Percentiles rank a stretch among this genome's conserved stretches.
These are phyloP conservation scores for Siphlonurus alternatus DNA, from an alignment of 2,888 invertebrate genomes.

Conservation along the genomic window DNA sequence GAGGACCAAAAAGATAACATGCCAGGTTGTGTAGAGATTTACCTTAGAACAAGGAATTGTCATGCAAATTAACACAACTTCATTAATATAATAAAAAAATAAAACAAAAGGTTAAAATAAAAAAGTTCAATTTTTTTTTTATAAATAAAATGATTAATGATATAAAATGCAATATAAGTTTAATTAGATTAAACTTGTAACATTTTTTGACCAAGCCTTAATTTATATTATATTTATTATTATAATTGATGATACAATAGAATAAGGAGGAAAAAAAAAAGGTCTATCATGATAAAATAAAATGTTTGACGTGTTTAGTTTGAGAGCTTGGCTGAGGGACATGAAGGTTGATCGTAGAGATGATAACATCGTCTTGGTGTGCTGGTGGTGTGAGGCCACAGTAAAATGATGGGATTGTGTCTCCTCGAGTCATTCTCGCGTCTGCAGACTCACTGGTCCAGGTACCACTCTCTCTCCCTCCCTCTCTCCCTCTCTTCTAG, in stretches of 20 bases:
- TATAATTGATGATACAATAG: neutral
- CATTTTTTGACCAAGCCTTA: neutral
- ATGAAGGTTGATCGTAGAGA: neutral
- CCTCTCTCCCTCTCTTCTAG: no score
- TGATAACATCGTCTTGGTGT: neutral
- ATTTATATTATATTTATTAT: neutral
- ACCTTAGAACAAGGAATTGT: neutral
- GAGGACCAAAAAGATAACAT: neutral
- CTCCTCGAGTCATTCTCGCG: no score
- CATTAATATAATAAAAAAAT: neutral
- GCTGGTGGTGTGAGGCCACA: no score
- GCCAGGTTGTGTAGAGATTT: neutral
- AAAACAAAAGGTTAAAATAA: neutral
- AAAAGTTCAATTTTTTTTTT: neutral
- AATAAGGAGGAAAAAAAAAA: neutral
- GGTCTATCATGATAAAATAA: neutral
- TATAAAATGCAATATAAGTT: neutral
- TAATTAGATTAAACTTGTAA: neutral
- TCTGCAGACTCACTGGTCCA: no score
- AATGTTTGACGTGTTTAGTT: no score
- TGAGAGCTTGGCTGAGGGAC: neutral
- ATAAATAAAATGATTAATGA: neutral
- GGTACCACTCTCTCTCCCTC: no score
- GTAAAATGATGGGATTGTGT: no score
- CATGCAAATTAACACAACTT: neutral